These are phyloP conservation scores for Lacerta bilineata DNA, from an alignment of 2,797 vertebrate species.

Conservation along the genomic window DNA sequence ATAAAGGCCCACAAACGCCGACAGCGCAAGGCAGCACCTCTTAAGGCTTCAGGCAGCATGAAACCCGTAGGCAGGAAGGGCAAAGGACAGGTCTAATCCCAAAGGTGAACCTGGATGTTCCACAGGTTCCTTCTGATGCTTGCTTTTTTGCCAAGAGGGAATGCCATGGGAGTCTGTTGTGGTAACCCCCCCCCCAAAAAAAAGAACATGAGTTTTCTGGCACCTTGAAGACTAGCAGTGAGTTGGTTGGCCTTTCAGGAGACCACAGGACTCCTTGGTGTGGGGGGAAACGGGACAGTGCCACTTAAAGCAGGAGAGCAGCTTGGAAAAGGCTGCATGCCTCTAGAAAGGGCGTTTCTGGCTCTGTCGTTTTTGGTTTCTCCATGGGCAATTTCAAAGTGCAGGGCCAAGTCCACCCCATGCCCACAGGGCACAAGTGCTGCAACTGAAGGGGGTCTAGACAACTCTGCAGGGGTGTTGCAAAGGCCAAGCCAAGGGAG, in stretches of 20 bases:
- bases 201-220: background rate
- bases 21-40: background rate
- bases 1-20: background rate
- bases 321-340: background rate
- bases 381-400: background rate
- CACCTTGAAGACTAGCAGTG: background rate
- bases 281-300: background rate
- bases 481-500: background rate
- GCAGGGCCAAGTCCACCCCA: background rate
- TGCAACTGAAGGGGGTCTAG: background rate
- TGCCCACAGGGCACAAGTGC: background rate
- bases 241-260: background rate
- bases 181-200: too few species aligned
- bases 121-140: background rate
- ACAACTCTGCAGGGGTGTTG: background rate
- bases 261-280: background rate
- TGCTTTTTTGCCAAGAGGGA: background rate
- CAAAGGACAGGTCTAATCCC: background rate
- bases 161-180: background rate
- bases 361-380: background rate
- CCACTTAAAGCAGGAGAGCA: constrained; percentile 4
- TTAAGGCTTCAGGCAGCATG: background rate
- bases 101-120: background rate
- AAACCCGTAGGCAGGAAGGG: background rate
- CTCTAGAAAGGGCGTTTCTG: background rate